Evolutionary conservation across 2,797 vertebrate species (phyloP).

Genomic region (Tapirus indicus): DNA sequence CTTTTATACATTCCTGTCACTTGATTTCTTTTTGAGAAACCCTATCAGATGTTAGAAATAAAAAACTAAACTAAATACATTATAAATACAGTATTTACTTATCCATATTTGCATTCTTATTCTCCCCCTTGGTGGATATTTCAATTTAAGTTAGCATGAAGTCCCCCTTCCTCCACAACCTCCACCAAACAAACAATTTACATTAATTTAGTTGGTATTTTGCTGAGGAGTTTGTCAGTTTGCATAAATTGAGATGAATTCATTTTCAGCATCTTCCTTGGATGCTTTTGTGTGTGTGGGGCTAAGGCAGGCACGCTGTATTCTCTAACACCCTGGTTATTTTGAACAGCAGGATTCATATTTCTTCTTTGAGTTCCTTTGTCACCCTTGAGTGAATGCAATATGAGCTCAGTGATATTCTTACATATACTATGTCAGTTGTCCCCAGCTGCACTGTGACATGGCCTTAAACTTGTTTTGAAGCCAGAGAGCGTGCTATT

Average conservation of each 20-base stretch:
- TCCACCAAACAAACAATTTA: background rate
- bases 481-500: background rate
- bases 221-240: background rate
- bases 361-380: slow-evolving; percentile 34
- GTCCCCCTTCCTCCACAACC: no score
- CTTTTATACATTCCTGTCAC: background rate
- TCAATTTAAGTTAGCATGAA: background rate
- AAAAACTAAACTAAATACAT: background rate
- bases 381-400: background rate
- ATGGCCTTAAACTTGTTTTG: background rate
- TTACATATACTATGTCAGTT: background rate
- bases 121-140: background rate
- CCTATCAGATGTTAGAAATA: background rate
- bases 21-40: slow-evolving; percentile 2
- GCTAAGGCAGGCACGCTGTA: background rate
- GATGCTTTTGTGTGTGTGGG: background rate
- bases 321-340: background rate
- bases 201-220: background rate
- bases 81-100: background rate
- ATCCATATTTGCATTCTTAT: background rate
- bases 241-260: background rate
- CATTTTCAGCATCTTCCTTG: background rate
- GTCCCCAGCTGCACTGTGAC: background rate
- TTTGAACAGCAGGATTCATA: background rate
- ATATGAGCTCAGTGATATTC: background rate